Conservation (phyloP, 1,140 invertebrate species). For the Eufriesea mexicana region DNA sequence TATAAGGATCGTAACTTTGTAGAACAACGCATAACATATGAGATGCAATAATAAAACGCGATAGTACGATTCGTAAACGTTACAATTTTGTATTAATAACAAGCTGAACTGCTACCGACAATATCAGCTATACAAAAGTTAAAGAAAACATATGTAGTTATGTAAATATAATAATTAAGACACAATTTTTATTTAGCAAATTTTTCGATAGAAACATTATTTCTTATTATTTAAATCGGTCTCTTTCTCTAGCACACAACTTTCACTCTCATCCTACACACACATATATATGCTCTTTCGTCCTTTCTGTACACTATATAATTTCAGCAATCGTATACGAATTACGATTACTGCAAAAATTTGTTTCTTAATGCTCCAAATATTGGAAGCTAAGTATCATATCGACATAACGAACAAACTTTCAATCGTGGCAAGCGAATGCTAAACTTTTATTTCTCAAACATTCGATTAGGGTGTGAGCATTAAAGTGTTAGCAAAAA, state of each 20-base stretch:
- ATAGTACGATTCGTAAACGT: constrained; percentile 30
- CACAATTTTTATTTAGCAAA: constrained; percentile 9
- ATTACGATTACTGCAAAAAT: constrained; percentile 24
- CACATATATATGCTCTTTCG: neutral
- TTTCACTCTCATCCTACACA: constrained; percentile 1
- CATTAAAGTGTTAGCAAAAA: constrained; percentile 50
- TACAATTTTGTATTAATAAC: constrained; percentile 46
- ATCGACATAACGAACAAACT: constrained; percentile 38
- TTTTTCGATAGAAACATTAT: constrained; percentile 35
- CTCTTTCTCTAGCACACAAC: neutral
- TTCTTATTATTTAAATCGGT: constrained; percentile 17
- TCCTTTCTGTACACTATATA: constrained; percentile 47
- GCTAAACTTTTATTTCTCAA: constrained; percentile 33
- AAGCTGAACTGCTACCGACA: constrained; percentile 27
- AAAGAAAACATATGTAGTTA: constrained; percentile 33
- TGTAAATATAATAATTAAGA: constrained; percentile 38
- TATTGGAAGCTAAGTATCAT: constrained; percentile 48
- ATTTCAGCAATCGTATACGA: constrained; percentile 26
- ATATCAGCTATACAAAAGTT: constrained; percentile 25
- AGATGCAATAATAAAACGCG: constrained; percentile 47
- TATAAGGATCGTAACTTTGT: constrained; percentile 52
- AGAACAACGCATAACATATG: constrained; percentile 46
- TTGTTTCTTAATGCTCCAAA: constrained; percentile 38
- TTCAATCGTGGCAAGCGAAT: constrained; percentile 52
- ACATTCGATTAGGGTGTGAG: constrained; percentile 48